These are phyloP conservation scores for Chironex yamaguchii DNA, from an alignment of 30 jellyfish, hydroid and myxozoan genomes.

Conservation along the genomic window DNA sequence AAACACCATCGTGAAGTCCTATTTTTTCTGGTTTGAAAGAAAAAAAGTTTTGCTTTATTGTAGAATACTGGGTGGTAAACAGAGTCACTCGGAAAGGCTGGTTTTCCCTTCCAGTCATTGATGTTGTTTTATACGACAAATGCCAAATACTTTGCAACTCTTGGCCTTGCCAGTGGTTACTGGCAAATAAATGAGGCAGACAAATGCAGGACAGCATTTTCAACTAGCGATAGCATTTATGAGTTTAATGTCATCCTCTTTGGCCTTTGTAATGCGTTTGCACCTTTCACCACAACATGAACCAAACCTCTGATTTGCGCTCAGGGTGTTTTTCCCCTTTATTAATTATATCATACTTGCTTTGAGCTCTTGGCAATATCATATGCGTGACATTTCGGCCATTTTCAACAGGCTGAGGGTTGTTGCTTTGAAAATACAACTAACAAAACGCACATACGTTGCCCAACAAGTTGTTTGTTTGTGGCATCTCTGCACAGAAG, in stretches of 20 bases:
- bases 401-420: slow-evolving; percentile 14
- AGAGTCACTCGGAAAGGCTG: slow-evolving; percentile 60
- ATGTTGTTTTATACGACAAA: slow-evolving; percentile 47
- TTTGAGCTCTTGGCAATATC: slow-evolving; percentile 48
- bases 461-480: slow-evolving; percentile 27
- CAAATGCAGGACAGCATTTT: slow-evolving; percentile 64
- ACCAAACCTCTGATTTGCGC: slow-evolving; percentile 22
- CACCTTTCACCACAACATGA: slow-evolving; percentile 67
- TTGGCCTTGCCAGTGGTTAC: slow-evolving; percentile 66
- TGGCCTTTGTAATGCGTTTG: slow-evolving; percentile 76
- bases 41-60: slow-evolving; percentile 54
- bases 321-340: slow-evolving; percentile 29
- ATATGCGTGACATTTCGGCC: slow-evolving; percentile 23
- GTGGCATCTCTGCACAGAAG: slow-evolving; percentile 16
- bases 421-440: slow-evolving; percentile 41
- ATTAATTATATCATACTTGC: slow-evolving; percentile 64
- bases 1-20: slow-evolving; percentile 78
- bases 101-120: slow-evolving; percentile 56
- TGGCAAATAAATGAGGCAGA: slow-evolving; percentile 56
- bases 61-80: slow-evolving; percentile 68
- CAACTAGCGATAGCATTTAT: slow-evolving; percentile 52
- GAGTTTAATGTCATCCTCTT: slow-evolving; percentile 65
- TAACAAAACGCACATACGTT: slow-evolving; percentile 32
- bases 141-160: slow-evolving; percentile 39
- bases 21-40: slow-evolving; percentile 56